Percentiles rank a stretch among this genome's conserved stretches.
These are phyloP conservation scores for Pterostichus madidus DNA, from an alignment of 2,888 invertebrate genomes.

Conservation along the genomic window DNA sequence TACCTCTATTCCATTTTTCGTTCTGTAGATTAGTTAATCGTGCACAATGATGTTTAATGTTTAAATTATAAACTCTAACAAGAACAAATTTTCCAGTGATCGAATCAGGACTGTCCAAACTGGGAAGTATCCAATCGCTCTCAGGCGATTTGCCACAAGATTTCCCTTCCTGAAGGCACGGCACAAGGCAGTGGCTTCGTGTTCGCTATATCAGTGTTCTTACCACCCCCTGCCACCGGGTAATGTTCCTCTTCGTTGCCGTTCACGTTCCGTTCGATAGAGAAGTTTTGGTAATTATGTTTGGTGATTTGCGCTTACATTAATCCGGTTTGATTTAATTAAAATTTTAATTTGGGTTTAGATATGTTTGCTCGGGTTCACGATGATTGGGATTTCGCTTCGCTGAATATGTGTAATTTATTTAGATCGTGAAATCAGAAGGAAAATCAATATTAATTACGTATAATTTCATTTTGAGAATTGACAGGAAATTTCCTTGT, in stretches of 20 bases:
- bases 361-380: constrained; percentile 27
- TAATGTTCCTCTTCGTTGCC: not conserved
- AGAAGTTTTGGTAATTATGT: constrained; percentile 52
- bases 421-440: too few relatives aligned
- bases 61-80: too few relatives aligned
- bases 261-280: constrained; percentile 27
- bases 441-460: not conserved
- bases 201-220: not conserved
- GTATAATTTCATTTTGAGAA: not conserved
- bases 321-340: constrained; percentile 52
- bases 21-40: too few relatives aligned
- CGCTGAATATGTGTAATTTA: constrained; percentile 26
- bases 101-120: not conserved
- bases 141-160: constrained; percentile 1
- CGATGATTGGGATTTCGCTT: constrained; percentile 32
- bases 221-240: too few relatives aligned
- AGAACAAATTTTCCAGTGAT: too few relatives aligned
- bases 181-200: not conserved
- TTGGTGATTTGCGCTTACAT: constrained; percentile 50
- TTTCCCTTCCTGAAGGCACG: not conserved
- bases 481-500: too few relatives aligned
- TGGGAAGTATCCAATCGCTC: not conserved
- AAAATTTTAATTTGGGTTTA: constrained; percentile 52
- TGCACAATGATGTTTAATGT: too few relatives aligned
- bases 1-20: too few relatives aligned